These are phyloP conservation scores for Caenorhabditis sulstoni DNA, from an alignment of 2,888 invertebrate species.

Conservation along the genomic window DNA sequence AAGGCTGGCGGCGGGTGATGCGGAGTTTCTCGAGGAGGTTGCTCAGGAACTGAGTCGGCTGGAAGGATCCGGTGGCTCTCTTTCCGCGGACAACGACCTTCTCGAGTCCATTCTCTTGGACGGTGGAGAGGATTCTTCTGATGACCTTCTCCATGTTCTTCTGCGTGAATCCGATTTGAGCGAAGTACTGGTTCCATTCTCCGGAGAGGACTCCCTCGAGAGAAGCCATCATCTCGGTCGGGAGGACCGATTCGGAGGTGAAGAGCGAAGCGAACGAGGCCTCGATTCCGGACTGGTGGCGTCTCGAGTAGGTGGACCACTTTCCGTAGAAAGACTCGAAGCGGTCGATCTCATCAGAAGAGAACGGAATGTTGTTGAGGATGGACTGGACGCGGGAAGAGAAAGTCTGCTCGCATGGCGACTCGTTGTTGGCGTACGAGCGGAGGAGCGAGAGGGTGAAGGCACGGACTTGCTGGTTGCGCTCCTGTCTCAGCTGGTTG, in stretches of 20 bases:
- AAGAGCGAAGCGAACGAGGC: constrained; percentile 69
- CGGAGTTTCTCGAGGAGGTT: constrained; percentile 61
- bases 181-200: constrained; percentile 67
- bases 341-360: constrained; percentile 49
- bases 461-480: constrained; percentile 70
- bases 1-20: constrained; percentile 61
- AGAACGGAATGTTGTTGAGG: constrained; percentile 67
- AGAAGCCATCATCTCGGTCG: constrained; percentile 69
- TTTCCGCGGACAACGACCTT: constrained; percentile 68
- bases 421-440: constrained; percentile 67
- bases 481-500: constrained; percentile 66
- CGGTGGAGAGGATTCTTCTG: constrained; percentile 53
- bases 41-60: constrained; percentile 61
- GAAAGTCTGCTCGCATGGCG: constrained; percentile 69
- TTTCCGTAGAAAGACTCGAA: constrained; percentile 62
- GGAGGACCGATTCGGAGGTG: constrained; percentile 72
- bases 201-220: constrained; percentile 73
- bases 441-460: constrained; percentile 72
- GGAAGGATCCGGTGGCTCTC: constrained; percentile 61
- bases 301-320: constrained; percentile 64
- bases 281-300: constrained; percentile 61
- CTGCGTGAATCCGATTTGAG: constrained; percentile 66
- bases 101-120: constrained; percentile 63
- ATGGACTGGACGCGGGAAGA: constrained; percentile 57
- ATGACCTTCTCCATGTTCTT: constrained; percentile 66